These are phyloP conservation scores for Dermatemys mawii DNA, from an alignment of 2,113 vertebrate genomes.

Conservation along the genomic window DNA sequence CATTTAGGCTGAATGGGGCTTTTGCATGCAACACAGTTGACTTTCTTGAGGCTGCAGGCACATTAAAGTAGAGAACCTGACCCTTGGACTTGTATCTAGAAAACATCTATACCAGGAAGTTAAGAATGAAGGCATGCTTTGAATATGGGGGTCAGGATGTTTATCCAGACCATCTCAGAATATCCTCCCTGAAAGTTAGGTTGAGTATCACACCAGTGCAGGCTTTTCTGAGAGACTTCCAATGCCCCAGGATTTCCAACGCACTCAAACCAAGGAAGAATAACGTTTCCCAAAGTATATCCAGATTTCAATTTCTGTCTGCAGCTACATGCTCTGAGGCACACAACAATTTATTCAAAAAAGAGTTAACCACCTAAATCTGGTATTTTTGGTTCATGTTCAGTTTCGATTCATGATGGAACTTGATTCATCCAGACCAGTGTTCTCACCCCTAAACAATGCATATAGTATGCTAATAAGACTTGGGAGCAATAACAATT, in stretches of 20 bases:
- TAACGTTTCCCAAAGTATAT: neutral
- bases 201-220: neutral
- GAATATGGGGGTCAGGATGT: neutral
- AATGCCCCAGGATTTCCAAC: neutral
- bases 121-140: neutral
- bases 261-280: neutral
- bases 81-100: neutral
- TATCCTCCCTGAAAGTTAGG: neutral
- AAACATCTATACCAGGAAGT: neutral
- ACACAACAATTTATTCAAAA: neutral
- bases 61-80: neutral
- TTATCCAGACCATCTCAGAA: neutral
- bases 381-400: neutral
- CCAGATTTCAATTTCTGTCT: neutral
- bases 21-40: neutral
- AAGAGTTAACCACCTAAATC: neutral
- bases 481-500: fast-evolving
- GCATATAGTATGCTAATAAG: neutral
- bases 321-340: neutral
- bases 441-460: neutral
- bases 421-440: neutral
- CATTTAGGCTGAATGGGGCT: neutral
- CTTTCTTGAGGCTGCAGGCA: neutral
- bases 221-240: neutral
- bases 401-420: neutral